phyloP scores from a whole-genome alignment of 2,888 invertebrate genomes.

The Neuroscelio doddi region DNA sequence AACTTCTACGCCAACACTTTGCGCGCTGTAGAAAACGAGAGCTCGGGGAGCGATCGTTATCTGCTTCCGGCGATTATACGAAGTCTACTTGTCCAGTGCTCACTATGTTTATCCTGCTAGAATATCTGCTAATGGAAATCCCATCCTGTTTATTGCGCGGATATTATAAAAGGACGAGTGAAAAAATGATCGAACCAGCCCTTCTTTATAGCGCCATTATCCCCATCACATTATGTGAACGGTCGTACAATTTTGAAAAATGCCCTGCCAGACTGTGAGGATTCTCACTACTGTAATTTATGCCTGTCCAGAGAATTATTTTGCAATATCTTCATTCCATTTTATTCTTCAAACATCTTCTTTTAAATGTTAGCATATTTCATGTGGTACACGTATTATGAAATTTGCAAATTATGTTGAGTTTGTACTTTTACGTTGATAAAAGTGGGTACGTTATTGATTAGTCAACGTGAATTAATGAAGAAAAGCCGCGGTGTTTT shows the following conservation, averaged over 20 bases:
- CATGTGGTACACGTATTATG: no score
- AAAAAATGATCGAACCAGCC: slow-evolving; percentile 35
- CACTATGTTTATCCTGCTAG: slow-evolving; percentile 40
- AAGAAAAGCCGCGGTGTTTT: no score
- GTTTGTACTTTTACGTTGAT: no score
- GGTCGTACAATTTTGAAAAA: slow-evolving; percentile 23
- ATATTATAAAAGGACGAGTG: slow-evolving; percentile 38
- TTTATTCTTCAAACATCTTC: no score
- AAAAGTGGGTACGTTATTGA: no score
- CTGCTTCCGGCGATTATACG: slow-evolving; percentile 48
- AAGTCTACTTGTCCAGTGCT: slow-evolving; percentile 41
- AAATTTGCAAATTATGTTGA: no score
- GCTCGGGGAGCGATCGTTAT: slow-evolving; percentile 44
- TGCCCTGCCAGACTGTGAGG: neutral
- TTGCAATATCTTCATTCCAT: no score
- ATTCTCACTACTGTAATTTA: slow-evolving; percentile 3
- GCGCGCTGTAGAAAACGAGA: slow-evolving; percentile 45
- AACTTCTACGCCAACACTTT: slow-evolving; percentile 41
- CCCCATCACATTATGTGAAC: slow-evolving; percentile 34
- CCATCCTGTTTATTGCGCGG: slow-evolving; percentile 49
- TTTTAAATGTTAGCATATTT: no score
- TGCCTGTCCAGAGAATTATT: slow-evolving; percentile 10
- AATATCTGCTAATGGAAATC: slow-evolving; percentile 49
- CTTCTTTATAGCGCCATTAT: slow-evolving; percentile 47
- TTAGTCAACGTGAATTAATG: no score